phyloP scores from a whole-genome alignment of 1,140 invertebrate genomes.

The Diorhabda sublineata region DNA sequence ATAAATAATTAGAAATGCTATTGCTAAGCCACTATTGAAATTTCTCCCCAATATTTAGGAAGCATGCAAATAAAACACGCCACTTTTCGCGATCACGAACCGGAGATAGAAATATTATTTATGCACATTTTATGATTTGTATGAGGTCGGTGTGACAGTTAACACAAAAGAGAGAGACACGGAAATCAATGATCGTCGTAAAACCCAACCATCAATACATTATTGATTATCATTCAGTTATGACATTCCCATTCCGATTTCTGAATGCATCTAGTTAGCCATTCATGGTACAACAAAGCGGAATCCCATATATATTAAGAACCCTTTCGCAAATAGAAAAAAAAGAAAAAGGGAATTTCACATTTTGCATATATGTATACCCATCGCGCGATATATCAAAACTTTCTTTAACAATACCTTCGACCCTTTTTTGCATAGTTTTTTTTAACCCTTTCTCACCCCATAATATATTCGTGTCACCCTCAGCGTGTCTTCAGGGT shows the following conservation, averaged over 20 bases:
- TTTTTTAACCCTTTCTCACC: conserved; percentile 45
- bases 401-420: conserved; percentile 35
- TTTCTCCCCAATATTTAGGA: no score
- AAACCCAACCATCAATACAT: conserved; percentile 43
- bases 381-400: conserved; percentile 40
- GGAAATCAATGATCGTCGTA: conserved; percentile 35
- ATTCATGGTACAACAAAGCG: conserved; percentile 46
- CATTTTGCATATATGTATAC: conserved; percentile 40
- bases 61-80: no score
- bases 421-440: conserved; percentile 48
- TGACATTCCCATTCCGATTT: conserved; percentile 46
- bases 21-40: no score
- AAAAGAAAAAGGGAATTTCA: conserved; percentile 20
- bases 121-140: conserved; percentile 38
- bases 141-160: conserved; percentile 18
- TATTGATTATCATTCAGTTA: conserved; percentile 49
- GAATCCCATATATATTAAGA: conserved; percentile 42
- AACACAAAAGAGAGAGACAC: conserved; percentile 22
- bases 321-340: conserved; percentile 30
- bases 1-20: no score
- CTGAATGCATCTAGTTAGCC: conserved; percentile 49
- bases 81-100: no score
- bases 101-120: conserved; percentile 29
- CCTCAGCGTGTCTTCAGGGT: conserved; percentile 46
- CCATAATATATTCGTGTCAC: conserved; percentile 43